Percentiles rank a stretch among this genome's conserved stretches.
phyloP scores from a whole-genome alignment of 2,113 vertebrate genomes.

The Scartelaos histophorus region DNA sequence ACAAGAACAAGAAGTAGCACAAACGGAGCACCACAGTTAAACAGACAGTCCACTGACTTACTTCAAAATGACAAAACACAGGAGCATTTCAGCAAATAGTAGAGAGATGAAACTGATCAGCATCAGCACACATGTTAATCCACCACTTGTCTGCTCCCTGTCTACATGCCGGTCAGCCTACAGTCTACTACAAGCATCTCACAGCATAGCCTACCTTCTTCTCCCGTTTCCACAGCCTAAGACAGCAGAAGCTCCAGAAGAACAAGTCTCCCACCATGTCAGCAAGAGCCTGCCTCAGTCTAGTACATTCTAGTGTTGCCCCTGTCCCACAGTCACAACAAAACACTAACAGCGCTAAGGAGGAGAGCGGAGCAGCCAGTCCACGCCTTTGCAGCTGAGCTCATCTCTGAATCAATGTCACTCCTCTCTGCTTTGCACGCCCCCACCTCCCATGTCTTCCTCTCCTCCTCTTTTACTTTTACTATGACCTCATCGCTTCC shows the following conservation, averaged over 20 bases:
- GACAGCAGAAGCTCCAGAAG: constrained; percentile 81
- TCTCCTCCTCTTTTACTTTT: constrained; percentile 36
- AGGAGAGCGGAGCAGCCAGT: constrained; percentile 33
- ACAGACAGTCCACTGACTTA: constrained; percentile 33
- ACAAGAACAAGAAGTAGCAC: constrained; percentile 22
- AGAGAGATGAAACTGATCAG: background rate
- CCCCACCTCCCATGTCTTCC: constrained; percentile 16
- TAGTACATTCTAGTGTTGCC: constrained; percentile 67
- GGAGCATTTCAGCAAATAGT: background rate
- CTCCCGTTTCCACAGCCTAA: constrained; percentile 76
- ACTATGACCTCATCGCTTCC: constrained; percentile 76
- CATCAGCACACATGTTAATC: constrained; percentile 25
- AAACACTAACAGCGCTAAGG: constrained; percentile 28
- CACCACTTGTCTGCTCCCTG: constrained; percentile 17
- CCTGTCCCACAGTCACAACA: constrained; percentile 58
- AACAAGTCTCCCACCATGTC: constrained; percentile 80
- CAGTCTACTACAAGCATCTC: background rate
- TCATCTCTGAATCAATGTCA: constrained; percentile 72
- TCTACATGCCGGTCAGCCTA: constrained; percentile 16
- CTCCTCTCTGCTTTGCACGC: constrained; percentile 37
- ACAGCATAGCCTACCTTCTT: constrained; percentile 75
- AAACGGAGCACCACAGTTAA: constrained; percentile 2
- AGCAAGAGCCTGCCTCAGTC: constrained; percentile 54
- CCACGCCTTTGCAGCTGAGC: constrained; percentile 73
- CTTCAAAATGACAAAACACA: constrained; percentile 31